A percentile compares a stretch with the other conserved stretches of the same genome.
These are phyloP conservation scores for Hanleya hanleyi DNA, from an alignment of 2,888 invertebrate genomes.

Conservation along the genomic window DNA sequence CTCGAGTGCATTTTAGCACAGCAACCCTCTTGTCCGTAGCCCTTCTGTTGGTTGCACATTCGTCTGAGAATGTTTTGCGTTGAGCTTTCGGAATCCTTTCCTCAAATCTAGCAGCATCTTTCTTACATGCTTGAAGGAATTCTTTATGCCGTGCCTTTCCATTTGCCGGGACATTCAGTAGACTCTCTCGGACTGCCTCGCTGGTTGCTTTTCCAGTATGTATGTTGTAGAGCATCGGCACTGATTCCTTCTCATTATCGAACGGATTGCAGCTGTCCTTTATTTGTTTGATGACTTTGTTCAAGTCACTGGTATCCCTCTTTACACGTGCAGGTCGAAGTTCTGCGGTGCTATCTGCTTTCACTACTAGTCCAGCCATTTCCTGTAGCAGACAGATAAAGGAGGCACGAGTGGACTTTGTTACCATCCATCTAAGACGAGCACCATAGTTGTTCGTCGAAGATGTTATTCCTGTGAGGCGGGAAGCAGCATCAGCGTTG, in stretches of 20 bases:
- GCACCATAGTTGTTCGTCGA: constrained; percentile 19
- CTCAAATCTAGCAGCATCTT: constrained; percentile 16
- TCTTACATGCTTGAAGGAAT: constrained; percentile 15
- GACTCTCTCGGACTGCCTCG: constrained; percentile 12
- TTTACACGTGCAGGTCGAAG: constrained; percentile 10
- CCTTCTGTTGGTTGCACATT: background rate
- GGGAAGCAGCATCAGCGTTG: constrained; percentile 32
- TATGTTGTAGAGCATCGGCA: constrained; percentile 12
- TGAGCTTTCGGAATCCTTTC: constrained; percentile 9
- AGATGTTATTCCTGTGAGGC: constrained; percentile 27
- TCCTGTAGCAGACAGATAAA: constrained; percentile 6
- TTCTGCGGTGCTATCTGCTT: constrained; percentile 14
- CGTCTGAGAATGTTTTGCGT: constrained; percentile 18
- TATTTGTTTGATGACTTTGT: constrained; percentile 19
- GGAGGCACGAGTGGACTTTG: constrained; percentile 18
- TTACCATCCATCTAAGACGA: constrained; percentile 20
- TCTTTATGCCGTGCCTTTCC: constrained; percentile 14
- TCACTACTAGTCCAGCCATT: constrained; percentile 17
- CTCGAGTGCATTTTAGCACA: constrained; percentile 17
- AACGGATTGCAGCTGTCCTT: constrained; percentile 23
- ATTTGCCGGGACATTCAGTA: constrained; percentile 15
- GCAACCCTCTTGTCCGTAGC: background rate
- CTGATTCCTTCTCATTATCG: background rate
- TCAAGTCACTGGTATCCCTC: constrained; percentile 19
- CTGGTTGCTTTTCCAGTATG: constrained; percentile 7